Base-by-base conservation (phyloP, 2,797 vertebrate genomes). In the Rhinoraja longicauda region DNA sequence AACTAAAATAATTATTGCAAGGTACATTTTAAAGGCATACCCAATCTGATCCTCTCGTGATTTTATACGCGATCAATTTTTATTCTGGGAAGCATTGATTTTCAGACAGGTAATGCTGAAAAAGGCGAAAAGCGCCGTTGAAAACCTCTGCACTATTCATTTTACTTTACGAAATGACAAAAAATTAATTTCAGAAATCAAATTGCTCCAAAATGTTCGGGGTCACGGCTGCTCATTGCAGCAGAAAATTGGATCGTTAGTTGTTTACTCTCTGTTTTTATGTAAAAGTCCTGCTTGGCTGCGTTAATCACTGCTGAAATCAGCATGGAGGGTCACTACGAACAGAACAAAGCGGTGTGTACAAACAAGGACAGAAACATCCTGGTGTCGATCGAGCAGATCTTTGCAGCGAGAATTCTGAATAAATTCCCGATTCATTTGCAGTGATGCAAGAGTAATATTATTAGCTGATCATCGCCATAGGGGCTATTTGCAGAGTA, bases 401-500 rank as follows among this genome's bases (percentile, higher is more conserved):
- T 57, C 21, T 75, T 92, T 24, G 2, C 90, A 73, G 75, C 29
- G 70, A 92, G 13, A 70, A 75, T 73, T 92, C 26, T 39, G 26
- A 7, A 75, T 26, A 36, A 53, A 72, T 73, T 24, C 62, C n/a
- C 45, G 67, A 39, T 53, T 92, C 70, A 72, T 62, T 92, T 39
- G 90, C 59, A 15, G 39, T 73, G 90, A 57, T 72, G 32, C 88
- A 91, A 73, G 57, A 73, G 36, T 57, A 92, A 92, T 75, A 75
- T 72, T 75, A 45, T 92, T 75, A n/a, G 45, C 70, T 92, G 24
- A 72, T 92, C 24, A 92, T 92, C 26, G 53, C 26, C 90, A 91
- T 73, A 39, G 24, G 72, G 70, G 39, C 75, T 75, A 92, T 92
- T 92, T 92, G 72, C 39, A n/a, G 39, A 36, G 9, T 1, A 24